phyloP scores from a whole-genome alignment of 1,140 invertebrate species.

The Sinonovacula constricta region DNA sequence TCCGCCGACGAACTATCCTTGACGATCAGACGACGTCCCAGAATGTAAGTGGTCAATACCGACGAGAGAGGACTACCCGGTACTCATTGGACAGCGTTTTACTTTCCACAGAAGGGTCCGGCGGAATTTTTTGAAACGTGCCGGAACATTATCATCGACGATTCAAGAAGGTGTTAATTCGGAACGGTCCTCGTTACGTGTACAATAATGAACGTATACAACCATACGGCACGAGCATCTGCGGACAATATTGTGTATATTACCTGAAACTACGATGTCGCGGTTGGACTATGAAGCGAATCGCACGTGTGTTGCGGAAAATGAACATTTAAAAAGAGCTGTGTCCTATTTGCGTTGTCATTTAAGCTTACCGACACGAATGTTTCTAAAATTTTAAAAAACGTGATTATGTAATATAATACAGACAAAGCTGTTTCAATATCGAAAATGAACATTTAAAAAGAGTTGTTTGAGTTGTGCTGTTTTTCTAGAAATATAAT shows the following conservation, averaged over 20 bases:
- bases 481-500: not conserved
- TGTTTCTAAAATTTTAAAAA: not conserved
- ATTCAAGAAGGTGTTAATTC: conserved; percentile 6
- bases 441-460: not conserved
- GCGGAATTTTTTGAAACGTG: too few relatives aligned
- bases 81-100: too few relatives aligned
- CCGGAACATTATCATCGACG: not conserved
- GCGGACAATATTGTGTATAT: conserved; percentile 1
- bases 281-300: not conserved
- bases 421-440: too few relatives aligned
- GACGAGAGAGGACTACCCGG: too few relatives aligned
- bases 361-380: not conserved
- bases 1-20: too few relatives aligned
- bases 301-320: not conserved
- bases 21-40: too few relatives aligned
- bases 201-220: not conserved
- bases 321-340: not conserved
- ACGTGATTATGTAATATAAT: too few relatives aligned
- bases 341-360: not conserved
- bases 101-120: too few relatives aligned
- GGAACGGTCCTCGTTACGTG: not conserved
- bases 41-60: too few relatives aligned
- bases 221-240: not conserved
- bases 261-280: not conserved
- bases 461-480: not conserved